These are phyloP conservation scores for Dendrocincla fuliginosa DNA, from an alignment of 2,797 vertebrate genomes.

Conservation along the genomic window DNA sequence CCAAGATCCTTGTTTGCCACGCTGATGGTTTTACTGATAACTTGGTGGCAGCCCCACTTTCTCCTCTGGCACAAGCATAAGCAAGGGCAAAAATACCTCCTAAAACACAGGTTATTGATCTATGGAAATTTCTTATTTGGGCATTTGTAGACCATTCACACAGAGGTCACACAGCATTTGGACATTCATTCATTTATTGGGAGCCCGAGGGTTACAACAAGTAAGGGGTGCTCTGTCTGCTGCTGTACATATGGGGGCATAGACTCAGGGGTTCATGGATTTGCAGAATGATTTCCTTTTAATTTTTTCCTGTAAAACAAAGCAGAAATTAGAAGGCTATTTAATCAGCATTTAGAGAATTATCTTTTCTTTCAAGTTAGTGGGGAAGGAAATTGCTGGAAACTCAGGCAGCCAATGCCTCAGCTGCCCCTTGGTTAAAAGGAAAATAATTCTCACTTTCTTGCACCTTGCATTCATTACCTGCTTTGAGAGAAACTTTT, in stretches of 20 bases:
- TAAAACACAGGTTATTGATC: neutral
- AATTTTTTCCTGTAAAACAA: neutral
- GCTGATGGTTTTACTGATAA: neutral
- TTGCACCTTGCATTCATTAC: fast-evolving
- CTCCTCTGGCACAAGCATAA: neutral
- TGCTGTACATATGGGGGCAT: fast-evolving
- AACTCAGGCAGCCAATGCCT: neutral
- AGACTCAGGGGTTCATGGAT: neutral
- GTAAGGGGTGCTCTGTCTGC: fast-evolving
- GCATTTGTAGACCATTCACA: neutral
- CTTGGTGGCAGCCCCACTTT: neutral
- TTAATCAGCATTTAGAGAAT: neutral
- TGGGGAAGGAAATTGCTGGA: neutral
- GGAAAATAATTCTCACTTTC: neutral
- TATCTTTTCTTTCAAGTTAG: neutral
- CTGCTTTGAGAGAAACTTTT: neutral
- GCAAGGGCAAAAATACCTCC: neutral
- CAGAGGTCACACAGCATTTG: neutral
- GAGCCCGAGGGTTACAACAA: neutral
- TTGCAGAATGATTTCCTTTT: neutral
- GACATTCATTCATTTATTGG: neutral
- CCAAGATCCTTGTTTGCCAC: neutral
- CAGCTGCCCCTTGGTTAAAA: neutral
- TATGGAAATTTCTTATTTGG: neutral
- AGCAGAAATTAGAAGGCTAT: neutral